A percentile compares a stretch with the other conserved stretches of the same genome.
phyloP scores from a whole-genome alignment of 64 coral and sea anemone species.

The Dendronephthya gigantea region DNA sequence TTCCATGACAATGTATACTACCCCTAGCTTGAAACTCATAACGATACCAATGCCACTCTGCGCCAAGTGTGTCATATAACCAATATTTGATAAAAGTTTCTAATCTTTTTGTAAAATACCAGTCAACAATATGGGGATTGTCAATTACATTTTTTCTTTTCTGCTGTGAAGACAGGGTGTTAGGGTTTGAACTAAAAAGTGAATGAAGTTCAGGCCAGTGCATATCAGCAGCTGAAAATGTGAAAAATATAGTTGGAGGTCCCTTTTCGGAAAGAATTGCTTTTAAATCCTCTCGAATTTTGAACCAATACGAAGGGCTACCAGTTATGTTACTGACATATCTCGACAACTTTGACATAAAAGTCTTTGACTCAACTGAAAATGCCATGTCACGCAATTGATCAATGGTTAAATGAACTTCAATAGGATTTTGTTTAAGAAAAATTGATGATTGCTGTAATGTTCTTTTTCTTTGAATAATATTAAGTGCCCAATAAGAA shows the following conservation, averaged over 20 bases:
- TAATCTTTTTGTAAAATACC: neutral
- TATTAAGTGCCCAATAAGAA: neutral
- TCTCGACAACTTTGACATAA: neutral
- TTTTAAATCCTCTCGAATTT: neutral
- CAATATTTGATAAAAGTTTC: neutral
- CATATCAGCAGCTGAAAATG: neutral
- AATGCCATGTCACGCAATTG: neutral
- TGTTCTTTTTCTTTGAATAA: neutral
- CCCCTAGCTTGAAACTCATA: conserved; percentile 7
- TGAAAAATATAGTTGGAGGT: neutral
- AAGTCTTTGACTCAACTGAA: neutral
- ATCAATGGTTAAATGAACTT: neutral
- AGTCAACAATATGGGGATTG: conserved; percentile 1
- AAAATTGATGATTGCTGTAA: neutral
- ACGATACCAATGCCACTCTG: neutral
- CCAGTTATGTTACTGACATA: neutral
- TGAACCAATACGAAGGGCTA: neutral
- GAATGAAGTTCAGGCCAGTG: neutral
- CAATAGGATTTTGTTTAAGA: neutral
- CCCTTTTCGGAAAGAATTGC: neutral
- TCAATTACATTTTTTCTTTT: neutral
- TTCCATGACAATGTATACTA: neutral
- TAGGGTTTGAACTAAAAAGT: neutral
- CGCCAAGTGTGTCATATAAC: neutral
- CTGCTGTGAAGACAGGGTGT: neutral